phyloP scores from a whole-genome alignment of 2,113 vertebrate genomes.

The Chunga burmeisteri region DNA sequence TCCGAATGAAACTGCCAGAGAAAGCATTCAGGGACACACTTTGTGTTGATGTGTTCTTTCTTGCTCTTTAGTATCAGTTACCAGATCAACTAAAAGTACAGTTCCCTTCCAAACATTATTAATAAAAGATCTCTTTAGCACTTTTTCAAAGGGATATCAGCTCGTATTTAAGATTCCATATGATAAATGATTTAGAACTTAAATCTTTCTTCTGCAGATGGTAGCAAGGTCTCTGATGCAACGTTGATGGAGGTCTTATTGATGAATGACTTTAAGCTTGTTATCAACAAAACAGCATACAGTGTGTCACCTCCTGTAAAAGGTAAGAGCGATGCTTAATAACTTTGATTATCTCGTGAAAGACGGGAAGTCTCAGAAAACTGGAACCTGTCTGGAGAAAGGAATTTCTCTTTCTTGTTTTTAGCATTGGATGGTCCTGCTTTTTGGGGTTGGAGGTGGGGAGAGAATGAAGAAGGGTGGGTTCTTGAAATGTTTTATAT shows the following conservation, averaged over 20 bases:
- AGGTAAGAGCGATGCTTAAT: slow-evolving; percentile 70
- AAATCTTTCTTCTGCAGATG: slow-evolving; percentile 76
- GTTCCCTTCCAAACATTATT: neutral
- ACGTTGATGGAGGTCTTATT: slow-evolving; percentile 83
- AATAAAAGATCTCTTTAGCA: neutral
- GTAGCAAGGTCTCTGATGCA: slow-evolving; percentile 76
- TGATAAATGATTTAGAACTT: neutral
- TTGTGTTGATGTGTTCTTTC: neutral
- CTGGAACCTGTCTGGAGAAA: neutral
- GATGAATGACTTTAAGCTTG: slow-evolving; percentile 85
- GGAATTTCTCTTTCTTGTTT: neutral
- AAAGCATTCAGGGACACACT: neutral
- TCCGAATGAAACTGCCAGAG: neutral
- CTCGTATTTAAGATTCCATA: neutral
- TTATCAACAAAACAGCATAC: slow-evolving; percentile 80
- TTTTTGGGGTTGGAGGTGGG: neutral
- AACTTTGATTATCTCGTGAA: neutral
- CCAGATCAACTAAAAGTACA: neutral
- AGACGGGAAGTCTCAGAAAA: neutral
- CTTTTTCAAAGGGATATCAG: neutral
- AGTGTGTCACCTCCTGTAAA: slow-evolving; percentile 72
- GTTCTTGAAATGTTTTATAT: neutral
- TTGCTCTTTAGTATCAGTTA: neutral
- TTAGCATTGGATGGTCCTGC: neutral
- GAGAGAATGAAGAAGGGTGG: neutral